Evolutionary conservation across 2,113 vertebrate genomes (phyloP).

Genomic region (Cichladusa arquata): DNA sequence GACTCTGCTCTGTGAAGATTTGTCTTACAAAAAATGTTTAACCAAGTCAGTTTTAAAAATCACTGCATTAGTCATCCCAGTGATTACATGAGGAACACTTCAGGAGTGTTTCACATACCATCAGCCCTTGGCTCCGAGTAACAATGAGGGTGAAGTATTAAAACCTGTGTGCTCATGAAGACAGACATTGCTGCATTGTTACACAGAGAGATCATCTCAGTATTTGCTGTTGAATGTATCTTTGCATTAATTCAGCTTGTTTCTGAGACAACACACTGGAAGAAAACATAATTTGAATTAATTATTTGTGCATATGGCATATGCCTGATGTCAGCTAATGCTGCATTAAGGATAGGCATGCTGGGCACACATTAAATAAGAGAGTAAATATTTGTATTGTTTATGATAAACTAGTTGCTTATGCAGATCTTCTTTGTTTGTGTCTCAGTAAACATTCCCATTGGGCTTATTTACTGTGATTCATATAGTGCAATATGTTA

Average conservation of each 20-base stretch:
- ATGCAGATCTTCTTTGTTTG: slow-evolving; percentile 57
- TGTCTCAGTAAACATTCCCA: slow-evolving; percentile 68
- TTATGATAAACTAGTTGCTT: slow-evolving; percentile 74
- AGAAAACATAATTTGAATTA: slow-evolving; percentile 77
- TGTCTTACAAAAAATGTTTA: slow-evolving; percentile 55
- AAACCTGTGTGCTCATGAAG: slow-evolving; percentile 44
- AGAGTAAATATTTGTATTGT: slow-evolving; percentile 82
- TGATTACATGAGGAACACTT: slow-evolving; percentile 72
- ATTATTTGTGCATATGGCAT: slow-evolving; percentile 78
- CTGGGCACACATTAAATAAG: slow-evolving; percentile 78
- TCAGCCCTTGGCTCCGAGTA: slow-evolving; percentile 66
- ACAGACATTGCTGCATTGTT: slow-evolving; percentile 47
- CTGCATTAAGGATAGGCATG: slow-evolving; percentile 75
- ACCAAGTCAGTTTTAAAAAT: slow-evolving; percentile 66
- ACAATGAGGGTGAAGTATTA: slow-evolving; percentile 64
- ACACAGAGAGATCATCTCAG: slow-evolving; percentile 24
- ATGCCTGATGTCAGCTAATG: slow-evolving; percentile 77
- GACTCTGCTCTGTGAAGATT: slow-evolving; percentile 15
- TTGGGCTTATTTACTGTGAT: slow-evolving; percentile 64
- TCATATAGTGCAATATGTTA: slow-evolving; percentile 55
- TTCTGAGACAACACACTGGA: slow-evolving; percentile 64
- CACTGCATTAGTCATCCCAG: slow-evolving; percentile 62
- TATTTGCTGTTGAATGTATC: slow-evolving; percentile 52
- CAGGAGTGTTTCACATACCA: slow-evolving; percentile 70
- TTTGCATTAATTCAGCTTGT: slow-evolving; percentile 68